Percentiles rank a stretch among this genome's conserved stretches.
Evolutionary conservation across 1,140 invertebrate species (phyloP).

Genomic region (Stegodyphus mimosarum): DNA sequence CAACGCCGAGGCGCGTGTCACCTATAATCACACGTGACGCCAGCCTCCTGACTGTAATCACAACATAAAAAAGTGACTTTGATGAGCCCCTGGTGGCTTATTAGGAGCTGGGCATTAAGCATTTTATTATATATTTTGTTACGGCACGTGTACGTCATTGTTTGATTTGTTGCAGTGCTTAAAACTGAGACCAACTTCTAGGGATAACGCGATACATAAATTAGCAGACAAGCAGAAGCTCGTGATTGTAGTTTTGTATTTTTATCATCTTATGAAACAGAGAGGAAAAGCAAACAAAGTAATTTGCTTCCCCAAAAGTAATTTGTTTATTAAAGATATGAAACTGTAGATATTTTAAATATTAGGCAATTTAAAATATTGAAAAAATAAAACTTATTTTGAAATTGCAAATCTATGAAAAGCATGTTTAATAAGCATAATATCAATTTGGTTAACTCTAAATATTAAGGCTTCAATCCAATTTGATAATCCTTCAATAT

Average conservation of each 20-base stretch:
- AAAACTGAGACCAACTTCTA: neutral
- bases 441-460: too few species aligned
- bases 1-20: conserved; percentile 39
- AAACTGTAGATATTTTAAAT: too few species aligned
- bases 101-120: neutral
- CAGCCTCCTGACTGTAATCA: conserved; percentile 33
- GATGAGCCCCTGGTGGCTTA: neutral
- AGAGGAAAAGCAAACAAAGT: too few species aligned
- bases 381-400: too few species aligned
- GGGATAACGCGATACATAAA: neutral
- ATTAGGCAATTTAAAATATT: too few species aligned
- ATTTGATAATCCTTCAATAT: too few species aligned
- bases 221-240: neutral
- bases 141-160: neutral
- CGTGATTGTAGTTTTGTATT: neutral
- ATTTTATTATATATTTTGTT: neutral
- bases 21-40: conserved; percentile 51
- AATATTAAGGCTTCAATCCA: too few species aligned
- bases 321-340: too few species aligned
- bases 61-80: neutral
- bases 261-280: too few species aligned
- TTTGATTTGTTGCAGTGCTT: neutral
- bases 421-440: too few species aligned
- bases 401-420: too few species aligned
- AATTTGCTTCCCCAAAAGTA: too few species aligned